Evolutionary conservation across 2,113 vertebrate genomes (phyloP), one percentile per base, ranked within the genome.

Genomic region (Macaca mulatta): DNA sequence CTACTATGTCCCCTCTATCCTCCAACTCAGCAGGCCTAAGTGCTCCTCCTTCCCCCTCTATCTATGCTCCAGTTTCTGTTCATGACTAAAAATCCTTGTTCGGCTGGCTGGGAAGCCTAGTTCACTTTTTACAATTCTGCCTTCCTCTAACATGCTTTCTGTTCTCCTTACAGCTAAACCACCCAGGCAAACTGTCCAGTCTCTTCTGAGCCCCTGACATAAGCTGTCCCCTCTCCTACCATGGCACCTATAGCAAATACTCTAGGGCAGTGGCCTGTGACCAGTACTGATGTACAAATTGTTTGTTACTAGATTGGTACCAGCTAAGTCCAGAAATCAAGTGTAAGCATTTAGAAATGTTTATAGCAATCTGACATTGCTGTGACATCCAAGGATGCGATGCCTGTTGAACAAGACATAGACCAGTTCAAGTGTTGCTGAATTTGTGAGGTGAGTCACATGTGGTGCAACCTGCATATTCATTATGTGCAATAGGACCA

Each of bases 401-500:
- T 59, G 91, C 89, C 78, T 89, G 72, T 27, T 88, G n/a, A 97
- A 90, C 90, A 84, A 93, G 83, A 70, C 30, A 72, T n/a, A 92
- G 79, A 90, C 77, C 85, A 79, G 79, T 90, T 81, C 40, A 61
- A 93, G 84, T 94, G 77, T 74, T 92, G 88, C 3, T 92, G 95
- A 91, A 64, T 94, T 90, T 64, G 25, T 17, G 11, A 38, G 55
- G 61, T 96, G 96, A 97, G 84, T 97, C 93, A 96, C 23, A 77
- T 18, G 35, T 84, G 77, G 18, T 16, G 8, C 52, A 95, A 94
- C 72, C 11, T 52, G 5, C 50, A 94, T 86, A 72, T 50, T 91
- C 69, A 35, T 74, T 27, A 16, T 5, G 27, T 82, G 30, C n/a
- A 90, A 64, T 14, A 67, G 38, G 79, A 74, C 30, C 8, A 77